Base-by-base conservation (phyloP, 2,113 vertebrate genomes). In the Plestiodon gilberti region DNA sequence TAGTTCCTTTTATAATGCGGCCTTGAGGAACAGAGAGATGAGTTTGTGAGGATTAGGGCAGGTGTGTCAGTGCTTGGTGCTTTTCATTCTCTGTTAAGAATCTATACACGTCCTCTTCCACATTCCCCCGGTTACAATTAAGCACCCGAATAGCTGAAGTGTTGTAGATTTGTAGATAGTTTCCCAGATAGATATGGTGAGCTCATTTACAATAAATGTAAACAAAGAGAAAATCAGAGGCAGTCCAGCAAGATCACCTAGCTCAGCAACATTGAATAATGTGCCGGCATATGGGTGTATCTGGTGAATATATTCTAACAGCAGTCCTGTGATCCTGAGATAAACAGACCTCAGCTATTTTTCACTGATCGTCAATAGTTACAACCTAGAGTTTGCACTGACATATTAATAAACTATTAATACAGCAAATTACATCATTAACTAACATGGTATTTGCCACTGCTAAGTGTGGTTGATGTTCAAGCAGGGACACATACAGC, bases 71-170 rank as follows among this genome's bases (percentile, higher is more conserved):
- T 55, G 69, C 59, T 33, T 5, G 3, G 8, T 65, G 52, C 52
- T 55, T 55, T 55, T 55, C 6, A 55, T 55, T 87, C 61, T 81
- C 1, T 71, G 0, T 25, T 0, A 0, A 0, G 1, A 30, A 75
- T 18, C 1, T 73, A 40, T 55, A 78, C 25, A 59, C 52, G 78
- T 74, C 40, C 40, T 25, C 38, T 23, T 73, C 38, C 35, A 43
- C 40, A 11, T 81, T 64, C 23, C 8, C 40, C 40, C 64, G 13
- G 28, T 81, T 81, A 67, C 40, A 48, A 65, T 67, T 11, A 48
- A 81, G 30, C 43, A 65, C 38, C 28, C n/a, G 9, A n/a, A n/a
- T 22, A 48, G 25, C 52, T 30, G 28, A 48, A 48, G 43, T 52
- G 40, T 52, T 40, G 8, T 40, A 23, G 70, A 25, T 73, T 43